Base-by-base conservation (phyloP, 2,797 vertebrate genomes). In the Neosalanx taihuensis region DNA sequence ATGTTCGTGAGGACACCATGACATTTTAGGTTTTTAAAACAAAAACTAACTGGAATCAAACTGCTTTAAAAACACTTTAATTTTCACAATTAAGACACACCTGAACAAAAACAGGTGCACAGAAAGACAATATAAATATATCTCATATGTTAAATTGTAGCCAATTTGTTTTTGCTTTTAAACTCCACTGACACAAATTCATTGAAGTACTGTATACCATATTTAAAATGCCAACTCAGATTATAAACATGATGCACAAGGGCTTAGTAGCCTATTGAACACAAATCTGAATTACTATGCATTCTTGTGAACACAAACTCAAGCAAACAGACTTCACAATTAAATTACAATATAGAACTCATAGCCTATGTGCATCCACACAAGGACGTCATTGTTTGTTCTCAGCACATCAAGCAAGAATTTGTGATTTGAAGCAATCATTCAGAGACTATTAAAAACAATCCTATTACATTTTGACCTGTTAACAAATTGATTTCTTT, bases 41-140 rank as follows among this genome's bases (percentile, higher is more conserved):
- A 60, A 60, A 4, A 41, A 60, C 31, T 33, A 46, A 41, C 20
- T 15, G 10, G 37, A 12, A 12, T 17, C 12, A 20, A 53, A 61
- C 53, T 72, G 82, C 81, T 87, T 91, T 90, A 89, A 89, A 91
- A 90, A 85, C 85, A 90, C 78, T 90, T 92, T 91, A 90, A 83
- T 91, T 73, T 46, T 70, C 81, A 91, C 87, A 90, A 77, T 80
- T 65, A 76, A 74, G 73, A 85, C 76, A 86, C 87, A 94, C 81
- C 86, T 90, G 88, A 82, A 85, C 87, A 91, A 89, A 91, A 91
- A 93, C 90, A 93, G 93, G 92, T 88, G 79, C 83, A 89, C 83
- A 80, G 83, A 67, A 68, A 88, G 72, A 94, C 91, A 84, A 93
- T 91, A 91, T 77, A 90, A 91, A 91, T 89, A 90, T 88, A 77